A percentile compares a stretch with the other conserved stretches of the same genome.
Conservation (phyloP, 2,888 invertebrate species). For the Augochlorella aurata region DNA sequence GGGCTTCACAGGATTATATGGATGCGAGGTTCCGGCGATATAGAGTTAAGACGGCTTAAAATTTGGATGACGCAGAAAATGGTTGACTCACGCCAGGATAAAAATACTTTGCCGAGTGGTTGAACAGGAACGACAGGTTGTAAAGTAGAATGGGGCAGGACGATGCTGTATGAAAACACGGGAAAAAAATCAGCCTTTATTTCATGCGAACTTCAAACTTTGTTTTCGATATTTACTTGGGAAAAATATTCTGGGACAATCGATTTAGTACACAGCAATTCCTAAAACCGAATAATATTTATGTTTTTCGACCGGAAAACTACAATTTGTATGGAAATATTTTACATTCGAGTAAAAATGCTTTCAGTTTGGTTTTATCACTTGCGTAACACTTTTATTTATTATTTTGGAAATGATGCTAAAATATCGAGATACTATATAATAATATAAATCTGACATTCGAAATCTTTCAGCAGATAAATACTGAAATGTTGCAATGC, state of each 20-base stretch:
- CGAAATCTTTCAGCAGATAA: neutral
- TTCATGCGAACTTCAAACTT: neutral
- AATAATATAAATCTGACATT: neutral
- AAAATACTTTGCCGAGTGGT: neutral
- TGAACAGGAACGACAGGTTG: neutral
- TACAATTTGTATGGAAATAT: neutral
- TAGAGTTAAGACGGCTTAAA: neutral
- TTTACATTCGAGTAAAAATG: neutral
- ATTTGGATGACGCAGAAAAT: neutral
- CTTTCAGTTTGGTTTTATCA: neutral
- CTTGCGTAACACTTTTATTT: neutral
- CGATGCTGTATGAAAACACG: neutral
- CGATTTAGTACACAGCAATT: neutral
- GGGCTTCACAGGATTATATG: neutral
- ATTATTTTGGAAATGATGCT: neutral
- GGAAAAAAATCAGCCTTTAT: neutral
- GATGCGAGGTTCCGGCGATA: neutral
- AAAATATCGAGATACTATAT: neutral
- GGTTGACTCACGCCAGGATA: constrained; percentile 5
- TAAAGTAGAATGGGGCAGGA: neutral
- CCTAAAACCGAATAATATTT: neutral
- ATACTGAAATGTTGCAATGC: neutral
- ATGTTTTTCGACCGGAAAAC: neutral
- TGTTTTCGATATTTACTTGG: neutral
- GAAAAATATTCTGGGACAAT: neutral